Conservation (phyloP, 2,888 invertebrate species). For the Tanytarsus gracilentus region DNA sequence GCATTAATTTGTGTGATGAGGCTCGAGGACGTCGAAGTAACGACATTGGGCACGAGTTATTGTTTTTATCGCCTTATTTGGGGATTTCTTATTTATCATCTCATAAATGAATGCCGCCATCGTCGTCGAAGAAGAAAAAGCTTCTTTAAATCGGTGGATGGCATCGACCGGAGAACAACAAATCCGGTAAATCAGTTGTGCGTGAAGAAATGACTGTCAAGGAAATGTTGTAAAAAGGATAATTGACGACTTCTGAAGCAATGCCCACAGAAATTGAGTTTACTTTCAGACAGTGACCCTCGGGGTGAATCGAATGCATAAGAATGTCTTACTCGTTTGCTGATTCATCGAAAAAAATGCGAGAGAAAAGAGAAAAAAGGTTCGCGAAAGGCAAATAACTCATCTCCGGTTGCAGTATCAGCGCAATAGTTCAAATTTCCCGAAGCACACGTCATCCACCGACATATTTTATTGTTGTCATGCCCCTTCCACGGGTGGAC, state of each 20-base stretch:
- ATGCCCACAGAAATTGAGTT: neutral
- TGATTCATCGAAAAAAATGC: too few relatives aligned
- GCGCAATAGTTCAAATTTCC: neutral
- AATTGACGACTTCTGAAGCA: neutral
- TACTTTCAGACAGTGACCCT: conserved; percentile 1
- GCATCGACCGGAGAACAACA: too few relatives aligned
- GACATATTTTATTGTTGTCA: neutral
- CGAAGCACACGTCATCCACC: conserved; percentile 4
- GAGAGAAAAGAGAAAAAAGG: too few relatives aligned
- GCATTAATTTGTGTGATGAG: neutral
- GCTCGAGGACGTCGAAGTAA: neutral
- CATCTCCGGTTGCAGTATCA: conserved; percentile 6
- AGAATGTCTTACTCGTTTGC: conserved; percentile 2
- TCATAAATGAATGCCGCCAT: neutral
- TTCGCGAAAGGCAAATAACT: too few relatives aligned
- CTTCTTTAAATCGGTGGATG: neutral
- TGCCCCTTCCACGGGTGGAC: conserved; percentile 1
- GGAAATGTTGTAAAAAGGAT: neutral
- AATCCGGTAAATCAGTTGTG: too few relatives aligned
- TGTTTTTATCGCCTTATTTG: conserved; percentile 29
- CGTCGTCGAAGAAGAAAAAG: conserved; percentile 3
- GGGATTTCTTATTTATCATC: conserved; percentile 12
- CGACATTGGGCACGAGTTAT: conserved; percentile 25
- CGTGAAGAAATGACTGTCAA: neutral
- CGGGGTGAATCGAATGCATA: neutral